Evolutionary conservation across 2,888 invertebrate genomes (phyloP).

Genomic region (Patella caerulea): DNA sequence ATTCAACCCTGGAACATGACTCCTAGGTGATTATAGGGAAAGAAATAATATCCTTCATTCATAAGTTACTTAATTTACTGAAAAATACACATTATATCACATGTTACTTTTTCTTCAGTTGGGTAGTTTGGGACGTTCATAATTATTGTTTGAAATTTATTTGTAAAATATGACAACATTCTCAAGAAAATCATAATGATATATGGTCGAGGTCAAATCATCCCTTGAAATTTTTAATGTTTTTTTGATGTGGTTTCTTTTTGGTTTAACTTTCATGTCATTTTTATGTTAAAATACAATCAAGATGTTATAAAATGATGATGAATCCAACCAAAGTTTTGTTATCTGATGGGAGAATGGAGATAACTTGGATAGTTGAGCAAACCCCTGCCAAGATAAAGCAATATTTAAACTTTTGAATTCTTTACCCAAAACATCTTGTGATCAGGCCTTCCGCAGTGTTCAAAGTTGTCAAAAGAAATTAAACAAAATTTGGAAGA

Average conservation of each 20-base stretch:
- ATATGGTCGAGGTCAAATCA: neutral
- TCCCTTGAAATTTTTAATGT: conserved; percentile 7
- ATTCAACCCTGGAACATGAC: no score
- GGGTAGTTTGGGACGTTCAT: no score
- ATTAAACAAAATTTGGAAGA: conserved; percentile 4
- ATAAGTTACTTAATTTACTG: no score
- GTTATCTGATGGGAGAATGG: neutral
- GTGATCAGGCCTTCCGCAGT: neutral
- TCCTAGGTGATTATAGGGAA: no score
- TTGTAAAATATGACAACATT: no score
- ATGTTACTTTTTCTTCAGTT: no score
- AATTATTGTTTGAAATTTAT: no score
- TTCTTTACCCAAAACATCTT: conserved; percentile 1
- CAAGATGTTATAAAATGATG: neutral
- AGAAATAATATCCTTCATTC: no score
- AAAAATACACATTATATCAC: no score
- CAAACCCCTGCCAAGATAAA: conserved; percentile 8
- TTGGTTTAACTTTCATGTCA: conserved; percentile 4
- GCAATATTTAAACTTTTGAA: conserved; percentile 5
- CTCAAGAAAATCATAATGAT: no score
- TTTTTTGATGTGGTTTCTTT: neutral
- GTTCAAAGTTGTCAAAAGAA: conserved; percentile 9
- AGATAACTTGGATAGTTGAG: neutral
- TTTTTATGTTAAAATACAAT: conserved; percentile 9
- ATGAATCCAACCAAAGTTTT: neutral